Conservation (phyloP, 2,888 invertebrate species). For the Mamestra brassicae region DNA sequence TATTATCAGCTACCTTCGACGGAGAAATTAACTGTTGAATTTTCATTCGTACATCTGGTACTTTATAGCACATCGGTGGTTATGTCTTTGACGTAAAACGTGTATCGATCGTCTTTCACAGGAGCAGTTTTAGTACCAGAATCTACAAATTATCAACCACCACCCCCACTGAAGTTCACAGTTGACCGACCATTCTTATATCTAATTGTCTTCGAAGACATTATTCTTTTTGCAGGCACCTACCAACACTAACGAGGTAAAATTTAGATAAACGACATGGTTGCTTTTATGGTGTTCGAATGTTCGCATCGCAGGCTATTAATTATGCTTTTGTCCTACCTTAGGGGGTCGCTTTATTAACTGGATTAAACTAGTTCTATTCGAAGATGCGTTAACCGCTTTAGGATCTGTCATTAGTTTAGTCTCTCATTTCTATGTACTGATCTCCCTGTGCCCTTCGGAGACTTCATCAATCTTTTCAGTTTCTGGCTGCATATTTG, state of each 20-base stretch:
- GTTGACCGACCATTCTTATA: conserved; percentile 69
- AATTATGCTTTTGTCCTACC: too few relatives aligned
- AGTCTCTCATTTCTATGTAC: neutral
- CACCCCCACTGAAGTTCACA: conserved; percentile 45
- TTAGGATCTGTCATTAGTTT: neutral
- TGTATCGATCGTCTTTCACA: conserved; percentile 30
- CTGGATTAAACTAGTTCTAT: conserved; percentile 14
- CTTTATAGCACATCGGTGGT: neutral
- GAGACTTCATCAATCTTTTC: neutral
- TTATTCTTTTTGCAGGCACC: conserved; percentile 71
- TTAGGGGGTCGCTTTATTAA: neutral
- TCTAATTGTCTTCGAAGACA: conserved; percentile 70
- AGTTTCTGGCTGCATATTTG: neutral
- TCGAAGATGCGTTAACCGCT: neutral
- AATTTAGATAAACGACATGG: conserved; percentile 9
- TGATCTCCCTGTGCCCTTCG: neutral
- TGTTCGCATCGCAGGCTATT: neutral
- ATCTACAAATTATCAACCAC: conserved; percentile 35
- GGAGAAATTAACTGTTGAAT: neutral
- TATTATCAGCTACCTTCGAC: neutral
- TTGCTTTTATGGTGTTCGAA: conserved; percentile 12
- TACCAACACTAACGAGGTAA: conserved; percentile 65
- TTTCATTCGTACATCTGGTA: neutral
- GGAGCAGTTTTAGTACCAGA: conserved; percentile 32
- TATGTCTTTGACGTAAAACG: neutral